Conservation (phyloP, 2,888 invertebrate genomes). For the Tipula lateralis region DNA sequence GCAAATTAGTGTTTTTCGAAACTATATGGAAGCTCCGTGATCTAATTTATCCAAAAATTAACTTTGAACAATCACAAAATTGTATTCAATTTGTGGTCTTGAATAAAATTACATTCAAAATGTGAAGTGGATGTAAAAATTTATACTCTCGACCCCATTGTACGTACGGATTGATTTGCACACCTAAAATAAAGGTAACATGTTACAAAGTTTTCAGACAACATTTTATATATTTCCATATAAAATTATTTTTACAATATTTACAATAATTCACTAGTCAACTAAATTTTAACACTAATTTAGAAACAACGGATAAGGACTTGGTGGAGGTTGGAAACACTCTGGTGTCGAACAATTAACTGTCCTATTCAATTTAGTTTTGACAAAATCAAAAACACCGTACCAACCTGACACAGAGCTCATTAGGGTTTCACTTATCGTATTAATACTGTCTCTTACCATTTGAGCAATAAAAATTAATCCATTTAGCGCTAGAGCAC, state of each 20-base stretch:
- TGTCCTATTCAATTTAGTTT: background rate
- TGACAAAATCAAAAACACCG: background rate
- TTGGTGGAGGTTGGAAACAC: background rate
- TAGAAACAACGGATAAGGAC: background rate
- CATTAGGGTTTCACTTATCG: background rate
- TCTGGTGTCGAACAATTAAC: background rate
- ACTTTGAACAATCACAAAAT: no score
- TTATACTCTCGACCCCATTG: no score
- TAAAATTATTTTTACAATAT: background rate
- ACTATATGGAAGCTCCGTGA: no score
- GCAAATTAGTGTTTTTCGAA: no score
- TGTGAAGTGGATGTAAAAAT: no score
- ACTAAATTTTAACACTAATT: background rate
- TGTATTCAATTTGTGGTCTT: no score
- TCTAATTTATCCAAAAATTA: no score
- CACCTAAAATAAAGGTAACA: background rate
- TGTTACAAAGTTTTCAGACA: background rate
- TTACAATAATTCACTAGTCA: background rate
- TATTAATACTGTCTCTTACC: slow-evolving; percentile 50
- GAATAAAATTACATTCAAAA: no score
- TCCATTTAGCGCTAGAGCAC: slow-evolving; percentile 77
- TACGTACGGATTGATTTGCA: background rate
- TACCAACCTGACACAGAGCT: background rate
- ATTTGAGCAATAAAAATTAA: slow-evolving; percentile 78
- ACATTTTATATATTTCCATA: background rate